These are phyloP conservation scores for Dicyrtoma fusca DNA, from an alignment of 2,888 invertebrate species.

Conservation along the genomic window DNA sequence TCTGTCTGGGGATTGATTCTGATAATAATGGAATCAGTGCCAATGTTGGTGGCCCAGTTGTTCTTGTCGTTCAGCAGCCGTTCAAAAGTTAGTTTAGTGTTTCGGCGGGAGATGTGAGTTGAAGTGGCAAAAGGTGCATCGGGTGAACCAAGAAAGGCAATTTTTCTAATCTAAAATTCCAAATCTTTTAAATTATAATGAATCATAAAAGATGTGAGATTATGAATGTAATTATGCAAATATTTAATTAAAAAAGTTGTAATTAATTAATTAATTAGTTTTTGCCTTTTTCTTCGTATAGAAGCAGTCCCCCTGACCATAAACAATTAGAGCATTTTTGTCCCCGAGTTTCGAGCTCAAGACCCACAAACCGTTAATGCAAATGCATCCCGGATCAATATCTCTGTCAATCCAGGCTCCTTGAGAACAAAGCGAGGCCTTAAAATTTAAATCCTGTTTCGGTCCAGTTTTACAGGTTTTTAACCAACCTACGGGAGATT, in stretches of 20 bases:
- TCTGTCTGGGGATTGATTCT: slow-evolving; percentile 8
- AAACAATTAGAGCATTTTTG: background rate
- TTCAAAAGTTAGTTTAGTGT: background rate
- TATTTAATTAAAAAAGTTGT: background rate
- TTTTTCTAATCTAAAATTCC: slow-evolving; percentile 6
- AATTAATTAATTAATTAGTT: background rate
- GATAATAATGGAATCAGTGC: background rate
- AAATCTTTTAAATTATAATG: background rate
- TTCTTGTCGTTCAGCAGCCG: too few relatives aligned
- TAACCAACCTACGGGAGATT: slow-evolving; percentile 11
- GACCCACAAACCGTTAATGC: slow-evolving; percentile 17
- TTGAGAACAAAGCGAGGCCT: background rate
- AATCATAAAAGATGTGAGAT: background rate
- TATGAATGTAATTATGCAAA: too few relatives aligned
- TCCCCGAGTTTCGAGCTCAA: slow-evolving; percentile 3
- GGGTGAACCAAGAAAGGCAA: background rate
- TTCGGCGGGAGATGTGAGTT: background rate
- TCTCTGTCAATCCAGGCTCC: background rate
- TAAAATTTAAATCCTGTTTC: background rate
- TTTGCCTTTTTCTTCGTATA: background rate
- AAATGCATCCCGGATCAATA: slow-evolving; percentile 3
- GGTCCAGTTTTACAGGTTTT: background rate
- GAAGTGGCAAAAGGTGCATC: slow-evolving; percentile 1
- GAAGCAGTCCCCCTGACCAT: slow-evolving; percentile 17
- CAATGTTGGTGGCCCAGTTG: background rate